These are phyloP conservation scores for Oppia nitens DNA, from an alignment of 1,140 invertebrate genomes.

Conservation along the genomic window DNA sequence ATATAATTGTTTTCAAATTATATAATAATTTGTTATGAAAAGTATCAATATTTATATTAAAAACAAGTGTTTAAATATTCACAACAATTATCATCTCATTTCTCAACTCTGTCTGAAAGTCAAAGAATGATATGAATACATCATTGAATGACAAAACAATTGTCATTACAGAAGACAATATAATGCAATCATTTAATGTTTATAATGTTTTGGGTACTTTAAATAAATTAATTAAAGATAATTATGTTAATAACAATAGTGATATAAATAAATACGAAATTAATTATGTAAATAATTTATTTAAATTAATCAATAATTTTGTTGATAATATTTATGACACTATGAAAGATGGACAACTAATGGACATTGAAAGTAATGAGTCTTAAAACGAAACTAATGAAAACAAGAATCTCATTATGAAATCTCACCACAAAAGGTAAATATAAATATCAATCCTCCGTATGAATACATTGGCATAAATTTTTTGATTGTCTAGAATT, in stretches of 20 bases:
- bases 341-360: not conserved
- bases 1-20: too few species aligned
- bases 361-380: not conserved
- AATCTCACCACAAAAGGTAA: not conserved
- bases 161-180: too few species aligned
- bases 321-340: not conserved
- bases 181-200: not conserved
- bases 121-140: too few species aligned
- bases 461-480: not conserved
- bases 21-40: too few species aligned
- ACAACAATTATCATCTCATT: too few species aligned
- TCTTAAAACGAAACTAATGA: not conserved
- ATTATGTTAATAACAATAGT: not conserved
- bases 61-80: too few species aligned
- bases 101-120: too few species aligned
- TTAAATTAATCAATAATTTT: not conserved
- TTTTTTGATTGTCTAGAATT: not conserved
- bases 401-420: not conserved
- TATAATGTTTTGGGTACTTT: not conserved
- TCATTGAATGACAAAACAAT: too few species aligned
- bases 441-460: not conserved
- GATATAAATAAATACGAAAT: not conserved
- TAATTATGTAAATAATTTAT: not conserved
- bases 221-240: not conserved
- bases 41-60: too few species aligned